phyloP scores from a whole-genome alignment of 1,140 invertebrate genomes.

The Drosophila nigromelanica region DNA sequence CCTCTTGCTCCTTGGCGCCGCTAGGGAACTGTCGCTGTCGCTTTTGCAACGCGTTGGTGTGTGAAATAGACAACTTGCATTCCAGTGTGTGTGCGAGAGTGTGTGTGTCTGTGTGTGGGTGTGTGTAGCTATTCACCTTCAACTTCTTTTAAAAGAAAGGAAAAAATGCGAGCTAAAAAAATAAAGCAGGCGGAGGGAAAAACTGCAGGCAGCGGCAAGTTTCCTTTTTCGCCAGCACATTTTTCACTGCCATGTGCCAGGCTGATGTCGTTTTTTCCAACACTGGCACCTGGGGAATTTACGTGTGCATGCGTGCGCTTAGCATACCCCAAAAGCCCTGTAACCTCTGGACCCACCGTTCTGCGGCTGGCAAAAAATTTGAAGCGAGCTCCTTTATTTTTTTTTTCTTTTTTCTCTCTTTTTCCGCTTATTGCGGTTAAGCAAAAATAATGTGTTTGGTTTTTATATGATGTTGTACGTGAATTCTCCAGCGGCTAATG shows the following conservation, averaged over 20 bases:
- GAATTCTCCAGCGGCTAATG: constrained; percentile 31
- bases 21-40: constrained; percentile 34
- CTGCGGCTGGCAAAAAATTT: constrained; percentile 4
- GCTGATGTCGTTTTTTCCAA: constrained; percentile 50
- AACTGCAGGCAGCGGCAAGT: constrained; percentile 46
- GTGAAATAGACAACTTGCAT: constrained; percentile 75
- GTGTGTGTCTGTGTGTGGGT: neutral
- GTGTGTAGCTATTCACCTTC: constrained; percentile 21
- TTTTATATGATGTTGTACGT: constrained; percentile 11
- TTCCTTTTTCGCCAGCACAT: constrained; percentile 46
- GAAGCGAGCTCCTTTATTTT: neutral
- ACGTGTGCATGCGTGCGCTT: constrained; percentile 71
- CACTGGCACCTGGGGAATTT: constrained; percentile 70
- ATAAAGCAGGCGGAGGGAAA: constrained; percentile 29
- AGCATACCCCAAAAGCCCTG: constrained; percentile 42
- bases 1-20: constrained; percentile 8
- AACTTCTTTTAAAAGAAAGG: constrained; percentile 36
- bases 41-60: constrained; percentile 63
- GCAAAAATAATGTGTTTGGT: constrained; percentile 54
- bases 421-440: constrained; percentile 50
- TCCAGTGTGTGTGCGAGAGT: constrained; percentile 24
- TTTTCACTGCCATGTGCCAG: constrained; percentile 73
- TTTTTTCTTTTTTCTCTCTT: constrained; percentile 22
- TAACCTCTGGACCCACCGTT: constrained; percentile 24
- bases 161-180: constrained; percentile 27